Percentiles rank a stretch among this genome's conserved stretches.
Evolutionary conservation across 2,888 invertebrate genomes (phyloP).

Genomic region (Chrysolina americana): DNA sequence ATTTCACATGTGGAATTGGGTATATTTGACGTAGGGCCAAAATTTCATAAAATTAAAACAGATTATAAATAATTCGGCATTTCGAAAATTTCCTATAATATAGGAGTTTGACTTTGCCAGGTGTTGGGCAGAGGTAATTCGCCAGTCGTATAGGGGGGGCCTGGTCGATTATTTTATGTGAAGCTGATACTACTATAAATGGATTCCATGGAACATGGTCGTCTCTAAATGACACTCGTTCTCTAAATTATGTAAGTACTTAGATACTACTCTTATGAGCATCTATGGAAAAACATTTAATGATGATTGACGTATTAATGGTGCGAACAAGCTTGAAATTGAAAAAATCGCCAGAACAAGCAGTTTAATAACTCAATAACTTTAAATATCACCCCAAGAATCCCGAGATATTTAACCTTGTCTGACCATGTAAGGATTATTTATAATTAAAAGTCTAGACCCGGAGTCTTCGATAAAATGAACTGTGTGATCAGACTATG

Average conservation of each 20-base stretch:
- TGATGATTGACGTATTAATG: slow-evolving; percentile 37
- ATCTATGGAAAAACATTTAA: slow-evolving; percentile 33
- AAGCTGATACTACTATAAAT: too few species aligned
- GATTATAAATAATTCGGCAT: too few species aligned
- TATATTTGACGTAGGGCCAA: too few species aligned
- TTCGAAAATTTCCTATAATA: too few species aligned
- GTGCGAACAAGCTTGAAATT: slow-evolving; percentile 32
- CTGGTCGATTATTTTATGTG: too few species aligned
- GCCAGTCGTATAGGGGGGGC: too few species aligned
- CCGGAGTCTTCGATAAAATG: slow-evolving; percentile 37
- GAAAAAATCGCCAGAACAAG: slow-evolving; percentile 32
- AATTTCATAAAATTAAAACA: too few species aligned
- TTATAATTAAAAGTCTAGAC: slow-evolving; percentile 49
- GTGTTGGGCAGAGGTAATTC: too few species aligned
- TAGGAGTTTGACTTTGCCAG: too few species aligned
- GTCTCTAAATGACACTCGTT: background rate
- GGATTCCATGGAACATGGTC: background rate
- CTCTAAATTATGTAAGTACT: slow-evolving; percentile 28
- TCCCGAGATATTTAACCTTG: slow-evolving; percentile 45
- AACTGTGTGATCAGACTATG: too few species aligned
- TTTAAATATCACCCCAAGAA: slow-evolving; percentile 45
- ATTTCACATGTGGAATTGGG: too few species aligned
- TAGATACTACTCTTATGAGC: background rate
- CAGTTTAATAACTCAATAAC: slow-evolving; percentile 40
- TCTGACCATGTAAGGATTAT: slow-evolving; percentile 46